Percentiles rank a stretch among this genome's conserved stretches.
Evolutionary conservation across 1,140 invertebrate genomes (phyloP).

Genomic region (Microplitis demolitor): DNA sequence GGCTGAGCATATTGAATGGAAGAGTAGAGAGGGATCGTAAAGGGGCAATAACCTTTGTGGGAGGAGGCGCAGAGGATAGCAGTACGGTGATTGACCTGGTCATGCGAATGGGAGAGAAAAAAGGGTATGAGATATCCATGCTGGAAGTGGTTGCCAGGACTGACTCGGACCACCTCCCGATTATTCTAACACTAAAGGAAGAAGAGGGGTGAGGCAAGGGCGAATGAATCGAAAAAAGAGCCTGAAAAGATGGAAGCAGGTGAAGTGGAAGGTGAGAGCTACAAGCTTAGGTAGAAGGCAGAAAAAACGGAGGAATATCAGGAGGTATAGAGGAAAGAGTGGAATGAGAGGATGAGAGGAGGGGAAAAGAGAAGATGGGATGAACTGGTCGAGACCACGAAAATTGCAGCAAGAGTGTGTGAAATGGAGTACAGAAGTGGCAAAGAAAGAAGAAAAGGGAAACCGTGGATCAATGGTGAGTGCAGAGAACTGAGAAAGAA

Average conservation of each 20-base stretch:
- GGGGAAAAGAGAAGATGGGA: too few species aligned
- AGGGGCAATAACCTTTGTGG: neutral
- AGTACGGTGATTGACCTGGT: neutral
- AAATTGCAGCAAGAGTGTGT: too few species aligned
- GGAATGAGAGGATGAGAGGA: neutral
- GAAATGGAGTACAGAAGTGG: too few species aligned
- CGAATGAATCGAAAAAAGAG: too few species aligned
- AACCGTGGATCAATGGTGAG: conserved; percentile 5
- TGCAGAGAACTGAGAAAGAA: neutral
- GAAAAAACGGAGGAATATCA: neutral
- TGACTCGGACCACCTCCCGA: neutral
- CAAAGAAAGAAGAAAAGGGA: neutral
- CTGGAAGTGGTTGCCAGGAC: neutral
- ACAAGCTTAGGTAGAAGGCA: neutral
- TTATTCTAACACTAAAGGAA: neutral
- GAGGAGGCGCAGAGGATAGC: neutral
- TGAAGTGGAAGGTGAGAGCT: too few species aligned
- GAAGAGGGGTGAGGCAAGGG: too few species aligned
- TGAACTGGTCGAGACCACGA: too few species aligned
- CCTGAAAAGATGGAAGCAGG: too few species aligned
- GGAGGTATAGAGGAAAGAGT: neutral
- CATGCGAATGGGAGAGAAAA: neutral
- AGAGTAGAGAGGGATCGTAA: neutral
- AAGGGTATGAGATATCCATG: neutral
- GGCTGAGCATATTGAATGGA: neutral